These are phyloP conservation scores for Hetaerina titia DNA, from an alignment of 2,888 invertebrate genomes.

Conservation along the genomic window DNA sequence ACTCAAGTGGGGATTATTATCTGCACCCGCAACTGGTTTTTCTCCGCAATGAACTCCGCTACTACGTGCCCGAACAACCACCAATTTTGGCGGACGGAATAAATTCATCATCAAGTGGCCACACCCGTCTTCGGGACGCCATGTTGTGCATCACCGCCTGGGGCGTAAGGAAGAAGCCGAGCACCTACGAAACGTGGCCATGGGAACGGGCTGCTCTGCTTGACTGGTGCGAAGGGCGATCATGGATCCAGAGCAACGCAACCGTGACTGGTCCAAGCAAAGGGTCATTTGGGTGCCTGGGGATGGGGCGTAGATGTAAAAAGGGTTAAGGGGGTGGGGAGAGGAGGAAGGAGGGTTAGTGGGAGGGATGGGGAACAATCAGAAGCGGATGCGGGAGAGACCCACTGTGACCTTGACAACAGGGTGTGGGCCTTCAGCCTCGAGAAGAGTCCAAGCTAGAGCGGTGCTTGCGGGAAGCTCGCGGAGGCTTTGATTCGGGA, in stretches of 20 bases:
- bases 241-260: not conserved
- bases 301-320: not conserved
- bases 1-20: no score
- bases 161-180: not conserved
- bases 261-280: conserved; percentile 44
- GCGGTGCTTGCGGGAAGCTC: not conserved
- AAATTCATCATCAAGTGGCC: not conserved
- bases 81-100: not conserved
- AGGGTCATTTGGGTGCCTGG: conserved; percentile 30
- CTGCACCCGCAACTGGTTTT: no score
- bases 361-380: conserved; percentile 23
- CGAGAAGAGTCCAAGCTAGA: not conserved
- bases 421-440: conserved; percentile 57
- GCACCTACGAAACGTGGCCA: conserved; percentile 8
- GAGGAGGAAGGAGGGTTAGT: not conserved
- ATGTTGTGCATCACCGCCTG: no score
- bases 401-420: conserved; percentile 37
- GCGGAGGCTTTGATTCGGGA: conserved; percentile 43
- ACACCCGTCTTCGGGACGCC: conserved; percentile 14
- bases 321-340: not conserved
- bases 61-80: not conserved
- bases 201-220: conserved; percentile 16
- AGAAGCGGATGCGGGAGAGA: conserved; percentile 2
- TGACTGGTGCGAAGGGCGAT: not conserved
- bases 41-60: not conserved